Base-by-base conservation (phyloP, 1,140 invertebrate species). In the Laupala kohalensis region DNA sequence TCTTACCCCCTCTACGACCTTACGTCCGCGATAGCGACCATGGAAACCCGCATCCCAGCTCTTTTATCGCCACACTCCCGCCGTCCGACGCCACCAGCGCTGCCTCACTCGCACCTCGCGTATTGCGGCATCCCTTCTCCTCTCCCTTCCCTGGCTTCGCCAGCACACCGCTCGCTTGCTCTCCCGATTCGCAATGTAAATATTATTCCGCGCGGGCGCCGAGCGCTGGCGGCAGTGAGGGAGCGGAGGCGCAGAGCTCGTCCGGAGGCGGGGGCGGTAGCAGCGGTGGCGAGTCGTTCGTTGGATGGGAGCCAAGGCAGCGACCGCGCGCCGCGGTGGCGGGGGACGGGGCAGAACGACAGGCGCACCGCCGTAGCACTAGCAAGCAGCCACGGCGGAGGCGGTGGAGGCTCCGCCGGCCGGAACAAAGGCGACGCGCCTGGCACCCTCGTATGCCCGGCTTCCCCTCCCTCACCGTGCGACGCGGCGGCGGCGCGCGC, bases 401-500 rank as follows among this genome's bases (percentile, higher is more conserved):
- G 29, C 24, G 66, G 12, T 30, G 71, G 25, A 27, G 68, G 68
- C 67, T 64, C 70, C 69, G 64, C 37, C 65, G 65, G 71, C 70
- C 69, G 72, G 26, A 63, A 30, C 13, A 37, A 26, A 25, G 62
- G 26, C 24, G 26, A 71, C 70, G 27, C 69, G 71, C 70, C 63
- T 66, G 2, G 25, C 26, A 2, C 69, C n/a, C 26, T 27, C 13
- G n/a, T n/a, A n/a, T n/a, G 13, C 25, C 0, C 63, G n/a, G 19
- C 63, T 29, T 6, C 68, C 25, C 63, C 69, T 25, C 15, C 27
- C 53, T 13, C 29, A 9, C 24, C 27, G 15, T n/a, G 19, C 12
- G 3, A 62, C 67, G 24, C 30, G 53, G 37, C 4, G 9, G 37
- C 37, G 37, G 37, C 37, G 91, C 90, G 72, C 93, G 92, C 79